Base-by-base conservation (phyloP, 2,113 vertebrate species). In the Mixornis gularis region DNA sequence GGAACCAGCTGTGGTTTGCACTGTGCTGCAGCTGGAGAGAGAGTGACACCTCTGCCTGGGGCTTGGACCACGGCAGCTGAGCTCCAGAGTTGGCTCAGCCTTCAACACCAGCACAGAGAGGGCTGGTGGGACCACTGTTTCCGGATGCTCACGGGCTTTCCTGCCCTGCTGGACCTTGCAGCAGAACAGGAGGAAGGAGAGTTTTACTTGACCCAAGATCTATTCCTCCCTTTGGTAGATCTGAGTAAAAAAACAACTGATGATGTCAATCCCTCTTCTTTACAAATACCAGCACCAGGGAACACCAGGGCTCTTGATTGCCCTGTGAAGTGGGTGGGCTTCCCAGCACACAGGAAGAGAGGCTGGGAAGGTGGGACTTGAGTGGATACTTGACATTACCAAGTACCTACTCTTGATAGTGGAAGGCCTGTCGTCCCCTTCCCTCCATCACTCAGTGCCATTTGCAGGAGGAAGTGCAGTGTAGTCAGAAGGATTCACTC, bases 81-180 rank as follows among this genome's bases (percentile, higher is more conserved):
- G 72, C 49, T 79, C 59, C 3, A 3, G 27, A 73, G 34, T 18
- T 3, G 0, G 44, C 64, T 82, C 64, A 36, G 77, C 66, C 79
- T 94, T 86, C 55, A 69, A 16, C 38, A 36, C 8, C 26, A 44
- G 38, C 64, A 43, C 38, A 49, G 69, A 76, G 52, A 66, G 16
- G 40, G 53, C 41, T 89, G 43, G 40, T 1, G 0, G 30, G 13
- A 49, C 30, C 5, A 3, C 32, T 19, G 7, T 53, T 73, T 40
- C 14, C 3, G 0, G 26, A 38, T 2, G 5, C 29, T 69, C 0
- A 0, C 5, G 10, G 65, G 29, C 74, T 79, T 80, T 63, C 40
- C 52, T 84, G 51, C 34, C 38, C 56, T 66, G 19, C 15, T 38
- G 58, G 10, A 68, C 77, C 56, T 71, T 90, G 74, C 49, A 87